Evolutionary conservation across 2,113 vertebrate genomes (phyloP), one percentile per base, ranked within the genome.

Genomic region (Petrocephalus microphthalmus): DNA sequence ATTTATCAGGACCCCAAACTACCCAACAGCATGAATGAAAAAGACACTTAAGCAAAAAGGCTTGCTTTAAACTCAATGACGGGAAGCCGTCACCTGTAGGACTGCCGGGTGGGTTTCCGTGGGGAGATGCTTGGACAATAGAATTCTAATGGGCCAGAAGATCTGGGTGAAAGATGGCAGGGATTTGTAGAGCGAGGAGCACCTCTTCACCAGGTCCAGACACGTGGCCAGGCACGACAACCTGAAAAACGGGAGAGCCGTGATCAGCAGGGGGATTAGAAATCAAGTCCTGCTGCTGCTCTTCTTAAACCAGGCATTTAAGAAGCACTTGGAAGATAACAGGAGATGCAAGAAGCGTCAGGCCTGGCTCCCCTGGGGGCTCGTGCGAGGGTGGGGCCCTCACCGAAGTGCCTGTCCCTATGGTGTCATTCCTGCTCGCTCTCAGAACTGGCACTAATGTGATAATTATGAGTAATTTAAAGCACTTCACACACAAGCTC

Each of bases 181-280:
- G 0, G 95, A 60, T n/a, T 93, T 90, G 86, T 98, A 99, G 37
- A 96, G 88, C 29, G 25, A 47, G 54, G 94, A 93, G 64, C 96
- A 97, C 81, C 89, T 95, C 92, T 95, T 96, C 90, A 97, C 91
- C 89, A 99, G 92, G 85, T 96, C 96, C 91, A 99, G 93, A 90
- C 97, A 96, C 5, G 95, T 89, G 0, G 95, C 95, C 84, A 98
- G 45, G 89, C 96, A 97, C 0, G 93, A 96, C 84, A 99, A 92
- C 92, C 98, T 99, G 93, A 25, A 64, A 87, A 88, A 67, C 3
- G 89, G 0, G 86, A 0, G 85, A 1, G 15, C 29, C 78, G n/a
- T 2, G 0, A 45, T 83, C 11, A 60, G 60, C 15, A 49, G 6
- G 2, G 13, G 15, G 25, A 56, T 85, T 33, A 85, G 3, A 56